A percentile compares a stretch with the other conserved stretches of the same genome.
Conservation (phyloP, 2,797 vertebrate genomes). For the Streptopelia turtur region DNA sequence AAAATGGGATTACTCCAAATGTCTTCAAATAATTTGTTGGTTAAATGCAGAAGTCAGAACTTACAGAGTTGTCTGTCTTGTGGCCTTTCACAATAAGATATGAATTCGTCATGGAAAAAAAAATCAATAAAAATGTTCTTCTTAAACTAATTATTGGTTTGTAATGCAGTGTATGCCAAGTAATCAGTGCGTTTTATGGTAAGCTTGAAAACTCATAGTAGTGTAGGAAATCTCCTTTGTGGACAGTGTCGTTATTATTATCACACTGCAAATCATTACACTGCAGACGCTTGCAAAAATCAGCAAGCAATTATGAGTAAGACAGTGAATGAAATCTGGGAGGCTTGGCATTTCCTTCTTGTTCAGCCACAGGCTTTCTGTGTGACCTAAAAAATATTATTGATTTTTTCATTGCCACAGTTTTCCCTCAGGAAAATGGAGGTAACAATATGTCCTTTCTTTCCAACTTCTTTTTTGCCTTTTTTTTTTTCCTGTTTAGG, state of each 20-base stretch:
- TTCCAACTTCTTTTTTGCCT: background rate
- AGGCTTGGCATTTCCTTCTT: slow-evolving; percentile 18
- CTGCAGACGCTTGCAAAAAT: slow-evolving; percentile 31
- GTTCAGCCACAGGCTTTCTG: slow-evolving; percentile 23
- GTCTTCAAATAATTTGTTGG: background rate
- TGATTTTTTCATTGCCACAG: background rate
- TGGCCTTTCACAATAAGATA: background rate
- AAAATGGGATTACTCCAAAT: background rate
- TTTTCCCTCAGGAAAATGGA: background rate
- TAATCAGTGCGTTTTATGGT: slow-evolving; percentile 21
- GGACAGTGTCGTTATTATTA: background rate
- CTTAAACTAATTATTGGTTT: background rate
- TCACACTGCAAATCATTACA: slow-evolving; percentile 28
- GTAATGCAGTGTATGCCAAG: background rate
- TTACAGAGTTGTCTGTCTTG: background rate
- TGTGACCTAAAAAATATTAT: background rate
- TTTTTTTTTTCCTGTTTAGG: background rate
- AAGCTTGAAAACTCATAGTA: background rate
- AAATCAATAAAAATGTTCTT: background rate
- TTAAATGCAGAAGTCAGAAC: background rate
- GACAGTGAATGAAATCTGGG: slow-evolving; percentile 6
- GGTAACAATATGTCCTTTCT: background rate
- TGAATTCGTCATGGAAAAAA: background rate
- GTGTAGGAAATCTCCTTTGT: slow-evolving; percentile 13
- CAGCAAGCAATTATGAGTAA: slow-evolving; percentile 37